Conservation (phyloP, 2,797 vertebrate genomes). For the Periparus ater region DNA sequence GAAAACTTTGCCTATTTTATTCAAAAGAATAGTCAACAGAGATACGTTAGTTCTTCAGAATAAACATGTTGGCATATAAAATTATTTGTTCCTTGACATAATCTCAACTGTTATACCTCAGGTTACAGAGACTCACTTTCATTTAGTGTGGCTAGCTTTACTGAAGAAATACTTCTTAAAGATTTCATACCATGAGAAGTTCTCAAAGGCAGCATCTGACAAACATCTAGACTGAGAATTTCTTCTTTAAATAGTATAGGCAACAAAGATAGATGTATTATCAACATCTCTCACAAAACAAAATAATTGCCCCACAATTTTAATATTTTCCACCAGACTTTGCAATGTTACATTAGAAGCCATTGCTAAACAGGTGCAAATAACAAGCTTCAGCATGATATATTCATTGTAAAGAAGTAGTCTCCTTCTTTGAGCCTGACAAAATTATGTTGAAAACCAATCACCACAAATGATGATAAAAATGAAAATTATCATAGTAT, state of each 20-base stretch:
- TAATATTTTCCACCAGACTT: neutral
- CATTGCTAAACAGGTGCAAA: neutral
- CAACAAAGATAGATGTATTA: neutral
- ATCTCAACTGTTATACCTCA: neutral
- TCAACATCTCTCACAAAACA: neutral
- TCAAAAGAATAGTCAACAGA: neutral
- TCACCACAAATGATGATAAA: neutral
- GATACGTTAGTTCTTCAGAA: neutral
- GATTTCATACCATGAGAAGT: neutral
- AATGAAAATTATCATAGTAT: neutral
- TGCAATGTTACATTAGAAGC: neutral
- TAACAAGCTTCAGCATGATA: neutral
- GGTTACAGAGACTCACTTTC: neutral
- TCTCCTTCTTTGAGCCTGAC: neutral
- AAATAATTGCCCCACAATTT: neutral
- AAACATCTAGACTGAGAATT: neutral
- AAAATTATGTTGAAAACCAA: neutral
- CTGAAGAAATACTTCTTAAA: neutral
- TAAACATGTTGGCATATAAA: neutral
- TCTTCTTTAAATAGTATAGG: neutral
- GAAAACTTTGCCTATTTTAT: neutral
- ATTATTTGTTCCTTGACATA: neutral
- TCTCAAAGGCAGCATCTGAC: neutral
- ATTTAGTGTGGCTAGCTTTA: neutral
- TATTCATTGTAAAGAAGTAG: neutral